Evolutionary conservation across 2,113 vertebrate genomes (phyloP), one percentile per base, ranked within the genome.

Genomic region (Eleginops maclovinus): DNA sequence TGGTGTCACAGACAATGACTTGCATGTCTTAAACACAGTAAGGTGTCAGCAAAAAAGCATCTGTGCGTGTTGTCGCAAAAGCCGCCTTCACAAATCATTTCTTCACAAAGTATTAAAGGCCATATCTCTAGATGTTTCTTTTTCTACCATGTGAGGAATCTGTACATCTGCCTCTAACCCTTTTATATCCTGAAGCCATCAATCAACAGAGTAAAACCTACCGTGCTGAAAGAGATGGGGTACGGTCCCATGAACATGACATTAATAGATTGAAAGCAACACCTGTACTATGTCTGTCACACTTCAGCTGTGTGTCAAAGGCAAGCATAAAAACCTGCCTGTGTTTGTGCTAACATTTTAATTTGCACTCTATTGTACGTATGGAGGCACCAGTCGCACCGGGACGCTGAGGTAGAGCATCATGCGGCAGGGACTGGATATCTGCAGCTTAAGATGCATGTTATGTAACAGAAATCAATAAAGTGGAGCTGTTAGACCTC

Each of bases 391-490:
- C n/a, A 61, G 31, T 65, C 56, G n/a, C 14, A 0, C 7, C 40
- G 22, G 28, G 47, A n/a, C 17, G 31, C 31, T 47, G 36, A 21
- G 26, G 19, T 19, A n/a, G 12, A 28, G 26, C 55, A 21, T 41
- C 49, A 15, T 36, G 59, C 14, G 2, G 28, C 24, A 28, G 40
- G 0, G 15, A 58, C 22, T 41, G 50, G 53, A 17, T 72, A 51
- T 62, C 72, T 41, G 61, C 16, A 22, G 59, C 46, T 46, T 55
- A 21, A 59, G 31, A 58, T 1, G 11, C 70, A 63, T 68, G 5
- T 31, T 79, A 75, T 43, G 16, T 58, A 67, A 80, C 47, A 51
- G 67, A 73, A 86, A 88, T 86, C 87, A 70, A 90, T 88, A 22
- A 1, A 15, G 58, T 65, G 22, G 68, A 86, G 76, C 75, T 72